Conservation (phyloP, 1,140 invertebrate genomes). For the Leptinotarsa lineolata region DNA sequence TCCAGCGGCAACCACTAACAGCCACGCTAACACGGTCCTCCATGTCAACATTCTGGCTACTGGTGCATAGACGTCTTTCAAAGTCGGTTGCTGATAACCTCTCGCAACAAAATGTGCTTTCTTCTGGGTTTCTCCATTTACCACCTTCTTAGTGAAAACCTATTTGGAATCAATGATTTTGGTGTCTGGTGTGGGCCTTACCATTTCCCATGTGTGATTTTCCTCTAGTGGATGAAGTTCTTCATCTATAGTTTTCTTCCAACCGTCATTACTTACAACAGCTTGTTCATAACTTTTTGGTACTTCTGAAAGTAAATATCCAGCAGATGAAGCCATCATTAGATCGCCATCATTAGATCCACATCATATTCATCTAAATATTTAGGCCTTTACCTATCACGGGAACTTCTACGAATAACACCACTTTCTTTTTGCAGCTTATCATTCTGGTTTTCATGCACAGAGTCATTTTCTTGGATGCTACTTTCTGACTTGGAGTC, state of each 20-base stretch:
- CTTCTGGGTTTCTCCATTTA: constrained; percentile 28
- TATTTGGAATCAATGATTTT: constrained; percentile 50
- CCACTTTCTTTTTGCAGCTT: constrained; percentile 25
- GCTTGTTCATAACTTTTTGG: constrained; percentile 16
- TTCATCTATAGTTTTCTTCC: constrained; percentile 43
- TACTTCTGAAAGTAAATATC: constrained; percentile 31
- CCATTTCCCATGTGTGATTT: constrained; percentile 45
- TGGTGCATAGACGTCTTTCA: constrained; percentile 50
- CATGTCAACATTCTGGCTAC: constrained; percentile 39
- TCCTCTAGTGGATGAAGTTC: constrained; percentile 45
- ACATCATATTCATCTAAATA: constrained; percentile 12
- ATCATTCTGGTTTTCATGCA: constrained; percentile 24
- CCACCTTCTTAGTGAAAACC: constrained; percentile 45
- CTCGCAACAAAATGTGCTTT: constrained; percentile 57
- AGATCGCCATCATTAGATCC: too few species aligned
- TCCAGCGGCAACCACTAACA: constrained; percentile 25
- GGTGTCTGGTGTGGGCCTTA: constrained; percentile 41
- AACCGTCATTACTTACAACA: not conserved
- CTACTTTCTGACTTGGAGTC: constrained; percentile 12
- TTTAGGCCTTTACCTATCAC: constrained; percentile 3
- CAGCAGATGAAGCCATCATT: constrained; percentile 11
- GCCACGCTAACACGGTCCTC: too few species aligned
- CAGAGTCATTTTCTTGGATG: not conserved
- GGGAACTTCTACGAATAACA: not conserved
- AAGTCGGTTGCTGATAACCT: constrained; percentile 53